These are phyloP conservation scores for Galaxias olidus DNA, from an alignment of 2,797 vertebrate species.

Conservation along the genomic window DNA sequence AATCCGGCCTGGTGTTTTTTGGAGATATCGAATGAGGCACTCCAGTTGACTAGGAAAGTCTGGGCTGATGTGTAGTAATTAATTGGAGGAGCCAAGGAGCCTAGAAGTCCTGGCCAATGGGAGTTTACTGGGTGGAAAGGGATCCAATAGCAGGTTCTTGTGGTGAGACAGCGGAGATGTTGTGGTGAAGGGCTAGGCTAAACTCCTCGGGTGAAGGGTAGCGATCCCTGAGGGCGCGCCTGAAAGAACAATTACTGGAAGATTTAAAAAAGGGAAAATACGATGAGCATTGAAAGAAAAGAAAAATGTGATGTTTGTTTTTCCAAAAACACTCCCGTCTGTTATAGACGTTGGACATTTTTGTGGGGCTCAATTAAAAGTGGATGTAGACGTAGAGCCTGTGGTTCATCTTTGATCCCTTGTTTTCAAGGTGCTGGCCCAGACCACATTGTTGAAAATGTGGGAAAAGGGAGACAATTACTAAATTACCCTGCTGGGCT, in stretches of 20 bases:
- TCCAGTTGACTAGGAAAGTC: slow-evolving; percentile 59
- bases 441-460: slow-evolving; percentile 41
- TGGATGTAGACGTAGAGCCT: slow-evolving; percentile 60
- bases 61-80: slow-evolving; percentile 58
- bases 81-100: slow-evolving; percentile 57
- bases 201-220: slow-evolving; percentile 60
- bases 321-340: slow-evolving; percentile 57
- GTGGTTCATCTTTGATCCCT: slow-evolving; percentile 66
- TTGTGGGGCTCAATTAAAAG: slow-evolving; percentile 58
- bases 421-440: slow-evolving; percentile 62
- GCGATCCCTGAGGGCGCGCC: slow-evolving; percentile 57
- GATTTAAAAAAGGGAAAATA: slow-evolving; percentile 63
- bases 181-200: slow-evolving; percentile 63
- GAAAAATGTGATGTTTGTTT: slow-evolving; percentile 73
- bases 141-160: slow-evolving; percentile 64
- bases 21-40: slow-evolving; percentile 26
- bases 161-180: slow-evolving; percentile 74
- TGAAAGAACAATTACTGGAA: slow-evolving; percentile 71
- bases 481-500: slow-evolving; percentile 52
- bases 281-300: slow-evolving; percentile 52
- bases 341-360: slow-evolving; percentile 64
- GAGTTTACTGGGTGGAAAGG: slow-evolving; percentile 45
- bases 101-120: slow-evolving; percentile 50
- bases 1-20: slow-evolving; percentile 42
- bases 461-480: slow-evolving; percentile 39